Percentiles rank a stretch among this genome's conserved stretches.
phyloP scores from a whole-genome alignment of 2,888 invertebrate species.

The Chirona hameri region DNA sequence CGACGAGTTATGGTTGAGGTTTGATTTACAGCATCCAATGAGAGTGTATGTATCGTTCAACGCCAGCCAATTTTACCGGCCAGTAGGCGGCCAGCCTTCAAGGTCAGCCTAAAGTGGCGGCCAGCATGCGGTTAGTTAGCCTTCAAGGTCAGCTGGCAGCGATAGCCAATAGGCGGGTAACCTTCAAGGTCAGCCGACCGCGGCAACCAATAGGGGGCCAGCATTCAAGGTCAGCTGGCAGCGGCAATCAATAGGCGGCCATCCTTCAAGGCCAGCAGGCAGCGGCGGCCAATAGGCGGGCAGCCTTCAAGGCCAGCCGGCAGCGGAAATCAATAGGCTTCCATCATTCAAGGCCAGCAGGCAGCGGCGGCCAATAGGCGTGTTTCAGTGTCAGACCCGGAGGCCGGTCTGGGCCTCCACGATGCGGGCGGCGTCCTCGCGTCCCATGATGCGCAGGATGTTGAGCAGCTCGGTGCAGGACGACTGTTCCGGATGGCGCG shows the following conservation, averaged over 20 bases:
- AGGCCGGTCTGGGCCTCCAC: conserved; percentile 64
- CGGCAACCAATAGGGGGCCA: neutral
- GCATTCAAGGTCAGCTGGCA: neutral
- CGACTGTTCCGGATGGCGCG: conserved; percentile 75
- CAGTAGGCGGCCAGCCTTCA: no score
- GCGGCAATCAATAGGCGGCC: neutral
- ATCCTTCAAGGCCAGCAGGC: neutral
- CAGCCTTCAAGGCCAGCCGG: neutral
- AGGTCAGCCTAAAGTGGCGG: no score
- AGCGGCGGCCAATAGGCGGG: neutral
- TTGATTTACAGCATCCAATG: no score
- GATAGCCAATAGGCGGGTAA: no score
- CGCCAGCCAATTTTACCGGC: no score
- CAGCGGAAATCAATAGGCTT: neutral
- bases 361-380: neutral
- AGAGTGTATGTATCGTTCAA: no score
- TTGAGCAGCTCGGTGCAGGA: conserved; percentile 79
- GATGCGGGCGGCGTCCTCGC: conserved; percentile 77
- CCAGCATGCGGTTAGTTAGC: no score
- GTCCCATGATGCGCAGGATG: conserved; percentile 79
- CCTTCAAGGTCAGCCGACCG: no score
- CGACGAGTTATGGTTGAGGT: no score
- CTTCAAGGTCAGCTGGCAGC: no score
- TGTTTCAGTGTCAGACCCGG: conserved; percentile 46
- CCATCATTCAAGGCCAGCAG: neutral